These are phyloP conservation scores for Rousettus leschenaultii DNA, from an alignment of 2,113 vertebrate species.

Conservation along the genomic window DNA sequence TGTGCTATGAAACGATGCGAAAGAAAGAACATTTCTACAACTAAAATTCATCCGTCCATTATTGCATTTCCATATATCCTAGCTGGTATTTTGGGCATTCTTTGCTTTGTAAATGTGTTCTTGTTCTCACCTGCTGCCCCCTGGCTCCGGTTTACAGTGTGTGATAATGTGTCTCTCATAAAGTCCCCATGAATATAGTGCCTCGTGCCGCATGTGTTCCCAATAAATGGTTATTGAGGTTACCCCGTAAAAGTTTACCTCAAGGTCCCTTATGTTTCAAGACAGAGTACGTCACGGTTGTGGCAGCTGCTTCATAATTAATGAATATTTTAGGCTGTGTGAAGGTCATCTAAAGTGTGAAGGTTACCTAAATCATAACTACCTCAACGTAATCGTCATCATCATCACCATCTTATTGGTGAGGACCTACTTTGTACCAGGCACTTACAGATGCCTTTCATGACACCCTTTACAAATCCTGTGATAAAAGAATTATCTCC, in stretches of 20 bases:
- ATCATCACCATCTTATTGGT: not conserved
- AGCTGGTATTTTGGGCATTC: not conserved
- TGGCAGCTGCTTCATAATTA: not conserved
- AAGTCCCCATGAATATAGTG: accelerated
- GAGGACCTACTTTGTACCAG: not conserved
- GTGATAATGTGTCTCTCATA: accelerated
- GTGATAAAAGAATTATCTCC: not conserved
- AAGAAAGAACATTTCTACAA: not conserved
- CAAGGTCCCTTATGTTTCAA: not conserved
- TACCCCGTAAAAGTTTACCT: too few relatives aligned
- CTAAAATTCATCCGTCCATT: not conserved
- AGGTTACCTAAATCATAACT: not conserved
- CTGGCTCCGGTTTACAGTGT: not conserved
- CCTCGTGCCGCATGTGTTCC: accelerated
- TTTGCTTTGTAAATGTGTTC: not conserved
- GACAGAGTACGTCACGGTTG: not conserved
- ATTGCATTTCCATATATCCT: not conserved
- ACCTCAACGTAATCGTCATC: not conserved
- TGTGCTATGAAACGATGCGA: not conserved
- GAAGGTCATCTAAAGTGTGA: too few relatives aligned
- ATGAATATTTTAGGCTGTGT: accelerated
- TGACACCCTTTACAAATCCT: not conserved
- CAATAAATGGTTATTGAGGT: not conserved
- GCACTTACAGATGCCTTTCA: not conserved
- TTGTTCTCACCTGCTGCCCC: not conserved